Base-by-base conservation (phyloP, 2,113 vertebrate genomes). In the Pyrgilauda ruficollis region DNA sequence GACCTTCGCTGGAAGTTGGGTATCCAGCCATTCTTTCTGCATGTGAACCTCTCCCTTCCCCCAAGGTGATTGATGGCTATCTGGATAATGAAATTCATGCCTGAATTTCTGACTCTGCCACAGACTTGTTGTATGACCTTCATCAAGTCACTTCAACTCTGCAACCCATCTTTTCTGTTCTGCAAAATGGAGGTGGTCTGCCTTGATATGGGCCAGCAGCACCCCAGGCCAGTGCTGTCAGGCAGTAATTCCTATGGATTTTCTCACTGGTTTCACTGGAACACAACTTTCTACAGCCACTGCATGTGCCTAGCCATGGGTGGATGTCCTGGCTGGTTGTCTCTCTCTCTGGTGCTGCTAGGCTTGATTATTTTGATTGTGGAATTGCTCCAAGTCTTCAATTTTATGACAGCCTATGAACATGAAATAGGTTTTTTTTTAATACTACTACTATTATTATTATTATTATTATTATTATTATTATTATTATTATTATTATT, bases 1-100 rank as follows among this genome's bases (percentile, higher is more conserved):
- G 90, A 93, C 90, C 87, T 96, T 95, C 28, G 0, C 30, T 97
- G 49, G 35, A 85, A 96, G 82, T 83, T 96, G 74, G 75, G 59
- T 94, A 77, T 43, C 79, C 58, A 70, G 30, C 46, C 43, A 70
- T 43, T 63, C 39, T 88, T 80, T 85, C 67, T 93, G 47, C 44
- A 49, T 80, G 86, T 74, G 87, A 91, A 92, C 59, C 55, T 59
- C 39, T 80, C 50, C 50, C 39, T 89, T 95, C 28, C 30, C 52
- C 52, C 52, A 80, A 2, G 52, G 73, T 93, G 80, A 93, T 22
- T 77, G 86, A 87, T 70, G 43, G 21, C 11, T 58, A 79, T 22
- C 28, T 47, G 27, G 27, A 56, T 81, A 84, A 69, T 44, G 37
- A 83, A 90, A 86, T 75, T 84, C 56, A 61, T 52, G 30, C 56